Base-by-base conservation (phyloP, 2,888 invertebrate species). In the Perdita meconis region DNA sequence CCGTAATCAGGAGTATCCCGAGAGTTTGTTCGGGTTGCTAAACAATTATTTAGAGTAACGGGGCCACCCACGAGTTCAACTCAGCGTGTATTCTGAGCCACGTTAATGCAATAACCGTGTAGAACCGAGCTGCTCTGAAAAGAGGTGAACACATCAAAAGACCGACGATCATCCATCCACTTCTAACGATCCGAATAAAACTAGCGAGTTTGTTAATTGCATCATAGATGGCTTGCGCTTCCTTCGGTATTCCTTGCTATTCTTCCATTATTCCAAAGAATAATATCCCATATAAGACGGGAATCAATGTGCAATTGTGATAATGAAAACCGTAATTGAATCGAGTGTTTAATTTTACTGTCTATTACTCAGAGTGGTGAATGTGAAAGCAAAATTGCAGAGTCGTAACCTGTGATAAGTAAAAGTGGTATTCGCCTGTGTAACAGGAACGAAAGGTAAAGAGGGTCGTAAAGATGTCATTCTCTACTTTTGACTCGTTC, bases 21-120 rank as follows among this genome's bases (percentile, higher is more conserved):
- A 44, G 63, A 53, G 79, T 84, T 79, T 68, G 63, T 71, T 79
- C 74, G 36, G n/a, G 66, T 65, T 81, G 70, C 55, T 56, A 68
- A 81, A 73, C 60, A 68, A 75, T 81, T 76, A 80, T 72, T 80
- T 70, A 76, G 72, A 70, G 47, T 64, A 71, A 67, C 68, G 82
- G 57, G 80, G 69, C 80, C 83, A 76, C 77, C 77, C 70, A 47
- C 70, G 64, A 70, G 60, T 65, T 56, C 56, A 51, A 55, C 69
- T 53, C 44, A 59, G 72, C 75, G 38, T 69, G 64, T 47, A 74
- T 56, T 34, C 66, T n/a, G 30, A 24, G 40, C 61, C 57, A 68
- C 53, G 61, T 67, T 73, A 77, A 77, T 74, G 76, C 73, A 77
- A 73, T 73, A 73, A 73, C 44, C 73, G 67, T 67, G 76, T 73